Conservation (phyloP, 2,113 vertebrate genomes). For the Gadus macrocephalus region DNA sequence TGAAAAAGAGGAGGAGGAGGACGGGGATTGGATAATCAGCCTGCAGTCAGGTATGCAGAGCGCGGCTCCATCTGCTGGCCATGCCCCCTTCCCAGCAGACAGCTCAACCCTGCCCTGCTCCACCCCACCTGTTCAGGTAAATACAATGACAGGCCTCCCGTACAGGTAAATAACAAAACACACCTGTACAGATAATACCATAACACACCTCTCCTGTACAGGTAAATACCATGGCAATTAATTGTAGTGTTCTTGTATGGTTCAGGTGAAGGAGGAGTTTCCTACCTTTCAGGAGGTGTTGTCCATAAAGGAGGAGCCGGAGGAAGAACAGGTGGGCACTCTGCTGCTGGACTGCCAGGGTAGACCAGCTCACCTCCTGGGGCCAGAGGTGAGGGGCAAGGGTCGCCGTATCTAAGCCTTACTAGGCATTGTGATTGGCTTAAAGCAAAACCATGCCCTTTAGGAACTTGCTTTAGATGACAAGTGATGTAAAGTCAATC, state of each 20-base stretch:
- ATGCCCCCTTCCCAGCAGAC: background rate
- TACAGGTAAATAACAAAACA: slow-evolving; percentile 13
- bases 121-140: slow-evolving; percentile 1
- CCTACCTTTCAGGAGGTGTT: slow-evolving; percentile 43
- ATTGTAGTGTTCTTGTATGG: background rate
- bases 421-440: background rate
- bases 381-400: slow-evolving; percentile 30
- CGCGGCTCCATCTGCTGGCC: background rate
- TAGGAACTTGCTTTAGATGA: too few species aligned
- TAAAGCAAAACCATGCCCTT: background rate
- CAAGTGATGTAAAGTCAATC: too few species aligned
- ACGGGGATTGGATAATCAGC: slow-evolving; percentile 31
- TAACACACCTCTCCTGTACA: background rate
- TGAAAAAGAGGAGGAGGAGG: slow-evolving; percentile 6
- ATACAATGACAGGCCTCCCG: slow-evolving; percentile 37
- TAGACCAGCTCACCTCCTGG: slow-evolving; percentile 9
- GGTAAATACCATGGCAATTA: background rate
- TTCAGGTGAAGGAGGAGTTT: slow-evolving; percentile 66
- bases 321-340: slow-evolving; percentile 44
- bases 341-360: slow-evolving; percentile 41
- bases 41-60: slow-evolving; percentile 14
- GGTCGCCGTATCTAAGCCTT: background rate
- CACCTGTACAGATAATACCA: slow-evolving; percentile 1
- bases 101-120: background rate
- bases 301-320: slow-evolving; percentile 70